Percentiles rank a stretch among this genome's conserved stretches.
These are phyloP conservation scores for Bradypodion ventrale DNA, from an alignment of 2,797 vertebrate genomes.

Conservation along the genomic window DNA sequence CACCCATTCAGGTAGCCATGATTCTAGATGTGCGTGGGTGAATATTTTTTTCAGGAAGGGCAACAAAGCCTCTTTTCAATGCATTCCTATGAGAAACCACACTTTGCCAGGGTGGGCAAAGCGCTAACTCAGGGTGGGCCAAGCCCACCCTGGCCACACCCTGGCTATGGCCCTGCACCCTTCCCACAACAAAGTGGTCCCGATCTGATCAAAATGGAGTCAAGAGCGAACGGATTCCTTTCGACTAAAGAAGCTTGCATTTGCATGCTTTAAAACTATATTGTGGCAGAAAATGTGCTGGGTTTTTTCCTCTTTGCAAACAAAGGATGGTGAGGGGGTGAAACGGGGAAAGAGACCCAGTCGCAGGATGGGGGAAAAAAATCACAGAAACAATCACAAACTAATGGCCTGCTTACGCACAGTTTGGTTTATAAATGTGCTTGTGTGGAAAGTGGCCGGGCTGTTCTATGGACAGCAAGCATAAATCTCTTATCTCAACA, in stretches of 20 bases:
- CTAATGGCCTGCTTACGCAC: constrained; percentile 32
- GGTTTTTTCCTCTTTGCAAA: constrained; percentile 28
- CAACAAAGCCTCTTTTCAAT: too few species aligned
- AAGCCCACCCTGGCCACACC: too few species aligned
- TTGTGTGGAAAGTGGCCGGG: constrained; percentile 13
- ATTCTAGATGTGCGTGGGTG: too few species aligned
- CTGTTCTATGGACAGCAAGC: neutral
- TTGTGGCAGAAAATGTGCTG: constrained; percentile 12
- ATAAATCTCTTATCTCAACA: constrained; percentile 21
- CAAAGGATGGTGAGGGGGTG: neutral
- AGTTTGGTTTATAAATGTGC: constrained; percentile 26
- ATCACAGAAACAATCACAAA: constrained; percentile 28
- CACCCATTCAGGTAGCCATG: too few species aligned
- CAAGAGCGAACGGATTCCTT: too few species aligned
- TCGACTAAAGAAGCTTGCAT: neutral
- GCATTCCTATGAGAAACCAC: too few species aligned
- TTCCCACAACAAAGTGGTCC: neutral
- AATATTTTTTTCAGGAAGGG: too few species aligned
- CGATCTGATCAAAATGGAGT: neutral
- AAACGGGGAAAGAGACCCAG: neutral
- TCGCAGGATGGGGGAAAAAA: constrained; percentile 15
- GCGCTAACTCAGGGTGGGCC: too few species aligned
- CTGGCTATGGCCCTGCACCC: too few species aligned
- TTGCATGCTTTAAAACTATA: neutral
- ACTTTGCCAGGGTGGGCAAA: too few species aligned